Base-by-base conservation (phyloP, 1,140 invertebrate species). In the Drosophila neocordata region DNA sequence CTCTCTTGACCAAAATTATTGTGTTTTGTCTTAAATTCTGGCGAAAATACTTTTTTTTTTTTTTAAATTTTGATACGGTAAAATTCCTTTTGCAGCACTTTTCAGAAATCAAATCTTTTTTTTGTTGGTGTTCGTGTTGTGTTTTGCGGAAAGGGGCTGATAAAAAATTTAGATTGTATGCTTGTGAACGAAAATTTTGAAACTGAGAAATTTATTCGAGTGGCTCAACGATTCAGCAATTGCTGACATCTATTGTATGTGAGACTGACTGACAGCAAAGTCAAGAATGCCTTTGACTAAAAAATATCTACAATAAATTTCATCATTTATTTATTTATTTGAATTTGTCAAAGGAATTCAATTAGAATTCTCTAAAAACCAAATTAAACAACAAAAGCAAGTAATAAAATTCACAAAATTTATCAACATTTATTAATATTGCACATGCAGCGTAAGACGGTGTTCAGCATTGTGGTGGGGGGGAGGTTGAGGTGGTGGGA, bases 381-480 rank as follows among this genome's bases (percentile, higher is more conserved):
- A 70, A 69, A 66, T 65, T 79, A 70, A 74, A 66, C 48, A 77
- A 66, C 48, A 74, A 77, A 70, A 38, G 44, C 4, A 31, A 31
- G 27, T 31, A 18, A 65, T 57, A 61, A 34, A 55, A 65, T 44
- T 31, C 31, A 37, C 62, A 61, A 65, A 37, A 63, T 62, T 34
- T 76, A 65, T 56, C 52, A 62, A 69, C 68, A 78, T 82, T 87
- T 85, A 85, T 87, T 85, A 85, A 85, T 85, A 78, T 81, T 81
- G 60, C 73, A 85, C 59, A 61, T 65, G 60, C 13, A 15, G 24
- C 4, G 24, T 24, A 24, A 24, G 24, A 24, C 2, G 1, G 24
- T 24, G 20, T 59, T 15, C 6, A 34, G 41, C 18, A 9, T 22
- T 12, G n/a, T 12, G 66, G 34, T 8, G 15, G 34, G 37, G 1